phyloP scores from a whole-genome alignment of 1,140 invertebrate genomes.

The Zelostemma sp. region DNA sequence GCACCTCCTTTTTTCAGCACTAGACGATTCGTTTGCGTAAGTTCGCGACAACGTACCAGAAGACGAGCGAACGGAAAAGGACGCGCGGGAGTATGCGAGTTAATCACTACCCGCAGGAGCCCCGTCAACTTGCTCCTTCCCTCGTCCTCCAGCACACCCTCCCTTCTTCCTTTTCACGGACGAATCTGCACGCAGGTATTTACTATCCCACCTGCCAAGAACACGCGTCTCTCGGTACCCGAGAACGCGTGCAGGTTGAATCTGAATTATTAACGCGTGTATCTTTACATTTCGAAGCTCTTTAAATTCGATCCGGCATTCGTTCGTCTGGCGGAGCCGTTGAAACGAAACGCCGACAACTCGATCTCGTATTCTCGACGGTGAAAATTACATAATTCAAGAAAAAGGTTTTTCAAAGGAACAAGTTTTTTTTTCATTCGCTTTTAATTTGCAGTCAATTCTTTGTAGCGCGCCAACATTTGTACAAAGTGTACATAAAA shows the following conservation, averaged over 20 bases:
- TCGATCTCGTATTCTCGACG: too few relatives aligned
- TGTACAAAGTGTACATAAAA: constrained; percentile 27
- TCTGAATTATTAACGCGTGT: too few relatives aligned
- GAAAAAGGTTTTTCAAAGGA: too few relatives aligned
- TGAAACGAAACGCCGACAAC: too few relatives aligned
- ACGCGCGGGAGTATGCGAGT: constrained; percentile 57
- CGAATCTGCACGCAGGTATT: constrained; percentile 37
- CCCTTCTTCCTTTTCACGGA: constrained; percentile 51
- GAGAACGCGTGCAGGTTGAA: too few relatives aligned
- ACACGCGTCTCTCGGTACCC: neutral
- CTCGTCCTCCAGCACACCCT: constrained; percentile 21
- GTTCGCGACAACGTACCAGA: constrained; percentile 42
- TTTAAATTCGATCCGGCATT: too few relatives aligned
- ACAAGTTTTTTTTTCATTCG: too few relatives aligned
- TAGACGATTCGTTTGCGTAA: constrained; percentile 26
- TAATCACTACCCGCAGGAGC: constrained; percentile 57
- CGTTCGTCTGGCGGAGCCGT: too few relatives aligned
- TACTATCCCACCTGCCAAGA: constrained; percentile 37
- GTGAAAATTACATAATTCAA: too few relatives aligned
- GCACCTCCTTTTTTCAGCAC: constrained; percentile 16
- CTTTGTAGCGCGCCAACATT: constrained; percentile 2
- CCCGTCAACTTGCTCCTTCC: constrained; percentile 49
- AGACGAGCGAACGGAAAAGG: constrained; percentile 47
- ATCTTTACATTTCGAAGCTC: too few relatives aligned
- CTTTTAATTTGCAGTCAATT: too few relatives aligned